These are phyloP conservation scores for Nomada fucata DNA, from an alignment of 2,888 invertebrate species.

Conservation along the genomic window DNA sequence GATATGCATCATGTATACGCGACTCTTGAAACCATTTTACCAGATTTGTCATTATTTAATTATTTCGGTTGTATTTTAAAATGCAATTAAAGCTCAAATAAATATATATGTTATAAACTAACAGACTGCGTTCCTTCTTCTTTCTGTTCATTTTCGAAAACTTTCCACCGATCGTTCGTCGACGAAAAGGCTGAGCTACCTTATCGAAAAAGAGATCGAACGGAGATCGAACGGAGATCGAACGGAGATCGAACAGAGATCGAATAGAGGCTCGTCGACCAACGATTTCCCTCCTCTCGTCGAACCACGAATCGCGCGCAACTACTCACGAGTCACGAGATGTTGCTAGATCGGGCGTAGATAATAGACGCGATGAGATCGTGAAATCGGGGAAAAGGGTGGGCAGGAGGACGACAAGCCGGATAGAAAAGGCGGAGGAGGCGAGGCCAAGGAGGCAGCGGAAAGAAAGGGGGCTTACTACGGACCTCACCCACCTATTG, in stretches of 20 bases:
- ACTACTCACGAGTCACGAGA: conserved; percentile 12
- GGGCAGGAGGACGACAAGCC: neutral
- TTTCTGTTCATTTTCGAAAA: conserved; percentile 8
- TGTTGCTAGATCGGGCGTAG: neutral
- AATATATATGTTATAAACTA: conserved; percentile 93
- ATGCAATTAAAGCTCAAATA: conserved; percentile 94
- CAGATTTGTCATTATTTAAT: conserved; percentile 92
- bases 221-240: conserved; percentile 59
- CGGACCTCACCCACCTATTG: conserved; percentile 79
- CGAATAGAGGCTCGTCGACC: conserved; percentile 67
- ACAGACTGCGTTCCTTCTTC: conserved; percentile 30
- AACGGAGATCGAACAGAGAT: conserved; percentile 59
- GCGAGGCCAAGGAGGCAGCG: conserved; percentile 38
- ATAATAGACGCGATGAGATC: neutral
- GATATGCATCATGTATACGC: conserved; percentile 91
- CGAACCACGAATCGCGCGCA: neutral
- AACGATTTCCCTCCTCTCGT: conserved; percentile 31
- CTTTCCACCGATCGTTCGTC: neutral
- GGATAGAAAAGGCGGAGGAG: conserved; percentile 28
- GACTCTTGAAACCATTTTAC: conserved; percentile 90
- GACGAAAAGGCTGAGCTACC: conserved; percentile 45
- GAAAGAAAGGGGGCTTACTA: conserved; percentile 68
- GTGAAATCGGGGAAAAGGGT: neutral
- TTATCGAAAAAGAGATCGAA: conserved; percentile 61
- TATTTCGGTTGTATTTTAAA: conserved; percentile 93